phyloP scores from a whole-genome alignment of 2,113 vertebrate genomes.

The Cygnus buccinator region DNA sequence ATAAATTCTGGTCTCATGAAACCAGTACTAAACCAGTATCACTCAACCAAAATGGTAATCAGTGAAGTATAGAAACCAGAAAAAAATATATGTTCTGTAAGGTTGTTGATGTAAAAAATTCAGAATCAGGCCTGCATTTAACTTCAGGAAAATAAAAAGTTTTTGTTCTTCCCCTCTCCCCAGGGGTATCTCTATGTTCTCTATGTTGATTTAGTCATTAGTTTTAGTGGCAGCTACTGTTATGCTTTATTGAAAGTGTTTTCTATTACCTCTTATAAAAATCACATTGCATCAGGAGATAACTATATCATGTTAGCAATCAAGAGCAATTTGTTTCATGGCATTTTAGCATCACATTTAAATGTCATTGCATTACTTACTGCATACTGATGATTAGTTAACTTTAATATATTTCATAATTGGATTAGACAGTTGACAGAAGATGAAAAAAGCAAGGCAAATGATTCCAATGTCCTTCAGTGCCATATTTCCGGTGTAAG shows the following conservation, averaged over 20 bases:
- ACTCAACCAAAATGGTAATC: neutral
- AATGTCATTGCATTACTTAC: neutral
- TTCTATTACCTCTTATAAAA: neutral
- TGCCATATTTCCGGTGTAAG: neutral
- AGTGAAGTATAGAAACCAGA: neutral
- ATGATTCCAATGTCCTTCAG: neutral
- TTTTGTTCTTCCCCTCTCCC: neutral
- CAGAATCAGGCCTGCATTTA: neutral
- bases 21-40: neutral
- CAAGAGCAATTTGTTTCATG: neutral
- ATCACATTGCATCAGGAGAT: neutral
- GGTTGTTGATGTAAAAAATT: neutral
- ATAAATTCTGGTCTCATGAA: neutral
- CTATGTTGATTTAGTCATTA: neutral
- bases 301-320: neutral
- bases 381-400: neutral
- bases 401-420: neutral
- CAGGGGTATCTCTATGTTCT: neutral
- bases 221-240: neutral
- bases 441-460: neutral
- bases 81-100: neutral
- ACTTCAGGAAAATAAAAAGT: neutral
- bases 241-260: neutral
- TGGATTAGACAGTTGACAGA: neutral
- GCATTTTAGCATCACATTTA: neutral